Evolutionary conservation across 1,140 invertebrate genomes (phyloP).

Genomic region (Drosophila asahinai): DNA sequence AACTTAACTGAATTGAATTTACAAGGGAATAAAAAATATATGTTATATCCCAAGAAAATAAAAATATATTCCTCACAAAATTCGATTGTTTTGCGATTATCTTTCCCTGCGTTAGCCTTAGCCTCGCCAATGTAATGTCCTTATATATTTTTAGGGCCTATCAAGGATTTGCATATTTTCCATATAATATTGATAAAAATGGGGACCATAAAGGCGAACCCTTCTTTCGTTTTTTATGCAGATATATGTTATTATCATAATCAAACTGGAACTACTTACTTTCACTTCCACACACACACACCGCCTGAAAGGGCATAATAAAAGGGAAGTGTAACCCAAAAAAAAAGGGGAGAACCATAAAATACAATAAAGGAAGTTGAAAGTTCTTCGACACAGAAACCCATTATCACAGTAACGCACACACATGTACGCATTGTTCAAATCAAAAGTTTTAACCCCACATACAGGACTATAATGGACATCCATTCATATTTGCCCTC

Average conservation of each 20-base stretch:
- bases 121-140: slow-evolving; percentile 10
- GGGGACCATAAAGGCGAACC: slow-evolving; percentile 28
- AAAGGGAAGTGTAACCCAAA: slow-evolving; percentile 47
- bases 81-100: slow-evolving; percentile 33
- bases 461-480: slow-evolving; percentile 65
- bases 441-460: slow-evolving; percentile 79
- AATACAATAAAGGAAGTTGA: slow-evolving; percentile 83
- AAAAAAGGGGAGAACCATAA: slow-evolving; percentile 55
- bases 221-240: slow-evolving; percentile 29
- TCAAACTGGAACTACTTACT: slow-evolving; percentile 50
- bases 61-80: not conserved
- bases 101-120: not conserved
- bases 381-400: slow-evolving; percentile 81
- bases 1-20: not conserved
- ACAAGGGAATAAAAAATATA: not conserved
- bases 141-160: slow-evolving; percentile 34
- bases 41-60: not conserved
- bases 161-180: slow-evolving; percentile 72
- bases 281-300: slow-evolving; percentile 27
- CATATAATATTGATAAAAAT: slow-evolving; percentile 55
- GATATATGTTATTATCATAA: slow-evolving; percentile 77
- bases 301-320: slow-evolving; percentile 26
- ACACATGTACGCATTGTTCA: slow-evolving; percentile 59
- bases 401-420: slow-evolving; percentile 79
- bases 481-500: slow-evolving; percentile 69